phyloP scores from a whole-genome alignment of 2,113 vertebrate genomes.

The Oncorhynchus tshawytscha region DNA sequence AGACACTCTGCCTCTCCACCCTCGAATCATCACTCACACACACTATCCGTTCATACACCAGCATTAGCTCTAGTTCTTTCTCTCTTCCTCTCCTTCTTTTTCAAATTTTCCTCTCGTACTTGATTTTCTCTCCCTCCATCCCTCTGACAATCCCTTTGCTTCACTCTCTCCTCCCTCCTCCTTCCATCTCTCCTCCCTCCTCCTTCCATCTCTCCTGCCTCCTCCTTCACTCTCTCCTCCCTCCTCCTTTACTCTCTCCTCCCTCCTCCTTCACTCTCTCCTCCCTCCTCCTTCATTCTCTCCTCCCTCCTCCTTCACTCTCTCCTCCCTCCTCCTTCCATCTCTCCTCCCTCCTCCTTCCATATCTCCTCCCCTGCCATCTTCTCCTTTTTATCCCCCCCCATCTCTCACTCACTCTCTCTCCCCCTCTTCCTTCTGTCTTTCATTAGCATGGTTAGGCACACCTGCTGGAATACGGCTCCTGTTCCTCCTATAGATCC shows the following conservation, averaged over 20 bases:
- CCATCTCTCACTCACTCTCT: not conserved
- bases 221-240: not conserved
- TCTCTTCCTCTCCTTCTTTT: not conserved
- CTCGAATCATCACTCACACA: not conserved
- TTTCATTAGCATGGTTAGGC: constrained; percentile 62
- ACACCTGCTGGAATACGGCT: constrained; percentile 66
- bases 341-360: not conserved
- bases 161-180: not conserved
- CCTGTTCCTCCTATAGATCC: constrained; percentile 56
- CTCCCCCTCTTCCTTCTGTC: not conserved
- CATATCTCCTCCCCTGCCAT: not conserved
- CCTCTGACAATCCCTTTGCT: not conserved
- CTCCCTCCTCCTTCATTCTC: not conserved
- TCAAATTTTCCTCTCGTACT: too few relatives aligned
- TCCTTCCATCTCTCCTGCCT: not conserved
- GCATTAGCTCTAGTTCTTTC: too few relatives aligned
- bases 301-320: not conserved
- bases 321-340: not conserved
- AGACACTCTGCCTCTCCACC: not conserved
- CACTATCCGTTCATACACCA: not conserved
- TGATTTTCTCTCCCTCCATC: not conserved
- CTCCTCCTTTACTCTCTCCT: not conserved
- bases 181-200: not conserved
- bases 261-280: not conserved
- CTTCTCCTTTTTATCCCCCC: not conserved